Conservation (phyloP, 2,888 invertebrate genomes). For the Mythimna ferrago region DNA sequence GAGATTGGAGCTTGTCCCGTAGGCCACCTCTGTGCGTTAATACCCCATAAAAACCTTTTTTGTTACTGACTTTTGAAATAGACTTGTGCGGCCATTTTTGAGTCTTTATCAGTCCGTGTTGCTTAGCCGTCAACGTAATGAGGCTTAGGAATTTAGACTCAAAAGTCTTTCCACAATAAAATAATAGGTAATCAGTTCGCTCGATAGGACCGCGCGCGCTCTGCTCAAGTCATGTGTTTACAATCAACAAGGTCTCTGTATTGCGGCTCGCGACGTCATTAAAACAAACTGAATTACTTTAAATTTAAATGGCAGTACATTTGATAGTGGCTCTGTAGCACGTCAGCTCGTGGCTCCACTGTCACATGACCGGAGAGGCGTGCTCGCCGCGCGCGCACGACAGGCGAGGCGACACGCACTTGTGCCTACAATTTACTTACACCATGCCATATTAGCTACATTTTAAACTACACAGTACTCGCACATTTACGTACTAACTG, state of each 20-base stretch:
- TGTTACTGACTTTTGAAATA: not conserved
- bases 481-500: not conserved
- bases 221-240: conserved; percentile 31
- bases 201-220: not conserved
- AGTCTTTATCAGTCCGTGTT: not conserved
- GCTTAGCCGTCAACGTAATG: not conserved
- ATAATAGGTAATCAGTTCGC: not conserved
- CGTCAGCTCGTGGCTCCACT: conserved; percentile 20
- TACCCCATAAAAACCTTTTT: too few species aligned
- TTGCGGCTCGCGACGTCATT: conserved; percentile 13
- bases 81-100: not conserved
- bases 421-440: not conserved
- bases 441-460: not conserved
- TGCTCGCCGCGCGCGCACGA: not conserved
- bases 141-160: not conserved
- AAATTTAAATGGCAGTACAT: conserved; percentile 43
- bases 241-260: conserved; percentile 45
- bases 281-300: conserved; percentile 45
- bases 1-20: too few species aligned
- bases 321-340: conserved; percentile 21
- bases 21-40: too few species aligned
- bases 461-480: not conserved
- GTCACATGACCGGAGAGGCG: conserved; percentile 40
- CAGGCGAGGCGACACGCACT: not conserved
- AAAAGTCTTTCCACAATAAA: conserved; percentile 7